Evolutionary conservation across 2,888 invertebrate genomes (phyloP).

Genomic region (Andricus quercusramuli): DNA sequence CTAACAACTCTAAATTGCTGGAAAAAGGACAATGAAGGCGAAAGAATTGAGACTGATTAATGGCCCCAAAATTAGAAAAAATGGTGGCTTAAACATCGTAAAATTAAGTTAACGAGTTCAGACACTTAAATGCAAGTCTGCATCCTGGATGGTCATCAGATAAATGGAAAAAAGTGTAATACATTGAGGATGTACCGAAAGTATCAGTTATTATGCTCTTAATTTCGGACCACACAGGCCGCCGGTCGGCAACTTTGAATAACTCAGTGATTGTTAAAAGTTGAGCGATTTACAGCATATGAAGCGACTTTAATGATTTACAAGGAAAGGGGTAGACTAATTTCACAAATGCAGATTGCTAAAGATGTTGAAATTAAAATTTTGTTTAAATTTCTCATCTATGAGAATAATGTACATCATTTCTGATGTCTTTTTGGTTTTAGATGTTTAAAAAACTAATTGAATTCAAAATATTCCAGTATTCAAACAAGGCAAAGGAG

Average conservation of each 20-base stretch:
- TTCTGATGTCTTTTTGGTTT: too few species aligned
- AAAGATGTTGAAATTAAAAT: neutral
- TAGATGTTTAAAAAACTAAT: too few species aligned
- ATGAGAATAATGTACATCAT: neutral
- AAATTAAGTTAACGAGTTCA: constrained; percentile 74
- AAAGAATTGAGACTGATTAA: constrained; percentile 44
- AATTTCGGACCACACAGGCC: neutral
- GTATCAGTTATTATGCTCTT: constrained; percentile 7
- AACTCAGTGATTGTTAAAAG: constrained; percentile 7
- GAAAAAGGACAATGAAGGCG: neutral
- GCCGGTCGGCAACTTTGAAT: neutral
- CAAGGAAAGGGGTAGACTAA: neutral
- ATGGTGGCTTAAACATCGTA: constrained; percentile 64
- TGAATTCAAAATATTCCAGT: too few species aligned
- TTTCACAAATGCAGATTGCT: neutral
- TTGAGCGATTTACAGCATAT: neutral
- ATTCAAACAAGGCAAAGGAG: too few species aligned
- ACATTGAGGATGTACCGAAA: constrained; percentile 2
- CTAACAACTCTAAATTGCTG: neutral
- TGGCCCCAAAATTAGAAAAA: constrained; percentile 61
- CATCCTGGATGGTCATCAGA: constrained; percentile 7
- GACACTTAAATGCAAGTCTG: constrained; percentile 2
- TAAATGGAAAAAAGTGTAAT: constrained; percentile 5
- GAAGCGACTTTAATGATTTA: neutral
- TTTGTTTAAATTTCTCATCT: neutral